Evolutionary conservation across 2,888 invertebrate genomes (phyloP), one percentile per base, ranked within the genome.

Genomic region (Hyposoter didymator): DNA sequence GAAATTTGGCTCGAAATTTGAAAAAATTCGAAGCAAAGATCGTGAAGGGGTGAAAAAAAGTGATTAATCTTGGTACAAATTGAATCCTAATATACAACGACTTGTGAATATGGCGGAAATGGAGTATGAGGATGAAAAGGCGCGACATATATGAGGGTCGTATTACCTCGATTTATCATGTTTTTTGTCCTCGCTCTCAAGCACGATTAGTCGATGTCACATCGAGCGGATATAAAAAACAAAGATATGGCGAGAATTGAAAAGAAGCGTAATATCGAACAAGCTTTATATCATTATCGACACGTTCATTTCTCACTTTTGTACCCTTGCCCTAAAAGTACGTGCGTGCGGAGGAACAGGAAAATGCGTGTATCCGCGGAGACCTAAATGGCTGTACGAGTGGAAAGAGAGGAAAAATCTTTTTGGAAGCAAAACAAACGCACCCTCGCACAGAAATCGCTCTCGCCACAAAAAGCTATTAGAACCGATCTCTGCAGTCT

Each of bases 291-390:
- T 78, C 76, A 67, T 81, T 81, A 84, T 80, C 76, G 81, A 43
- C 76, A 78, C 75, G 17, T 47, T 78, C 81, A 78, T 83, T 83
- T 74, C 73, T 72, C 80, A 84, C 67, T 28, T n/a, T 10, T 43
- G 17, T 43, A 28, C 45, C 32, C 59, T 17, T 43, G 28, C 39
- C 45, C n/a, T 74, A 0, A 32, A 45, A 73, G 62, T 45, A 43
- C 49, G 35, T 62, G 14, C 7, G 39, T 62, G 35, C 69, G 47
- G 39, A 55, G 32, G 49, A 43, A 19, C 52, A 64, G n/a, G 6
- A 49, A n/a, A 49, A 5, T 49, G 39, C 22, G 45, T 6, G 22
- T 32, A 35, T 70, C 32, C n/a, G 49, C 2, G 28, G n/a, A 14
- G 8, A 52, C 39, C 22, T 69, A 64, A 19, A 59, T 67, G 47